Percentiles rank a stretch among this genome's conserved stretches.
Conservation (phyloP, 1,140 invertebrate species). For the Aphelenchoides besseyi region DNA sequence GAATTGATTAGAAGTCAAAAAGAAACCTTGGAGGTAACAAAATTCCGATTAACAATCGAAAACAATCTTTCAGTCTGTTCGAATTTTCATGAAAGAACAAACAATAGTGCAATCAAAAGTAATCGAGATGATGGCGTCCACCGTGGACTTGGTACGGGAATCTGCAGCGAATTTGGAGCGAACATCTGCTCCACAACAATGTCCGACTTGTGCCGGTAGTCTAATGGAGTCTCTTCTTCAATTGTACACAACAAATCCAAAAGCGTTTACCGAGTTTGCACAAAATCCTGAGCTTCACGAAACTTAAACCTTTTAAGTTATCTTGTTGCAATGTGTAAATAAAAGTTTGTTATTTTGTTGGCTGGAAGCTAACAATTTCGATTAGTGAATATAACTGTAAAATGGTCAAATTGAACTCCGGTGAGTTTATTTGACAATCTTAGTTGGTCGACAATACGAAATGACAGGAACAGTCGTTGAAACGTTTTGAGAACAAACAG, state of each 20-base stretch:
- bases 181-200: neutral
- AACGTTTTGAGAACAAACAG: too few relatives aligned
- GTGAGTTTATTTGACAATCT: too few relatives aligned
- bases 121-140: slow-evolving; percentile 8
- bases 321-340: too few relatives aligned
- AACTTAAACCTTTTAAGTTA: too few relatives aligned
- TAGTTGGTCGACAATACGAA: too few relatives aligned
- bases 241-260: slow-evolving; percentile 3
- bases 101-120: neutral
- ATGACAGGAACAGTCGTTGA: too few relatives aligned
- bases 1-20: neutral
- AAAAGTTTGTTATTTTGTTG: neutral
- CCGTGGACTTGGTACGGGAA: neutral
- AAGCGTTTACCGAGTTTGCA: neutral
- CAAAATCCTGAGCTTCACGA: neutral
- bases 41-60: neutral
- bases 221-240: slow-evolving; percentile 4
- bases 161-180: neutral
- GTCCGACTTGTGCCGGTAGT: neutral
- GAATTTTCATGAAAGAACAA: slow-evolving; percentile 1
- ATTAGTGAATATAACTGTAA: too few relatives aligned
- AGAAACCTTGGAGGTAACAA: neutral
- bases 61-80: neutral
- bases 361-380: too few relatives aligned
- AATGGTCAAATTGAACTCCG: too few relatives aligned